Evolutionary conservation across 1,140 invertebrate species (phyloP), one percentile per base, ranked within the genome.

Genomic region (Meteorus sp.): DNA sequence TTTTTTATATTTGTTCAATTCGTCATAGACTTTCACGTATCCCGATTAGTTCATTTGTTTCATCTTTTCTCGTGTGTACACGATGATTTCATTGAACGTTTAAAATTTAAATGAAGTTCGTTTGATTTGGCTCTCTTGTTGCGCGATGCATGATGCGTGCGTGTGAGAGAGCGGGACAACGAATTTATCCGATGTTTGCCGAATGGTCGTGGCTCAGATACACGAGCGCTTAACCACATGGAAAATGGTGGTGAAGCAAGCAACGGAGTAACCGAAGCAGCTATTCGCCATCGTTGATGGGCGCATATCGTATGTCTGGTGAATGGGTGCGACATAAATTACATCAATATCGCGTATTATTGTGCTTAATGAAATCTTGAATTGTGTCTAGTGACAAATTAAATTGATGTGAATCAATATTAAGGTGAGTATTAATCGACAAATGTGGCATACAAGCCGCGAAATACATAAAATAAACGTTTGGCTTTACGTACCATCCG

Each of bases 231-330:
- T n/a, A 53, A 41, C 58, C 65, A 68, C 64, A 70, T 70, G 61
- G 70, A 73, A 72, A 72, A 73, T 73, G 71, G 71, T 69, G 69
- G 67, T 63, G 55, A 57, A 64, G 52, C 22, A 56, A 54, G 29
- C 54, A 57, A 43, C 58, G 54, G 58, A 65, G 60, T 62, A 55
- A 65, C 59, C 68, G 48, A 67, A 68, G 69, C 65, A 70, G 65
- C 65, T 67, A 73, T 67, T 72, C 69, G 68, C 71, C 70, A 73
- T 72, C 66, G 71, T 72, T 67, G 65, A 71, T 68, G 63, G 64
- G 37, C 39, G 62, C 55, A 64, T 52, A 63, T 56, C 54, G 62
- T 53, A 33, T 53, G 48, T 67, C 41, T 44, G 56, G 44, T 64
- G 33, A 15, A 48, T 58, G 64, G 62, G 41, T 50, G 65, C 19